Base-by-base conservation (phyloP, 2,888 invertebrate genomes). In the Scelioninae gen. 1 region DNA sequence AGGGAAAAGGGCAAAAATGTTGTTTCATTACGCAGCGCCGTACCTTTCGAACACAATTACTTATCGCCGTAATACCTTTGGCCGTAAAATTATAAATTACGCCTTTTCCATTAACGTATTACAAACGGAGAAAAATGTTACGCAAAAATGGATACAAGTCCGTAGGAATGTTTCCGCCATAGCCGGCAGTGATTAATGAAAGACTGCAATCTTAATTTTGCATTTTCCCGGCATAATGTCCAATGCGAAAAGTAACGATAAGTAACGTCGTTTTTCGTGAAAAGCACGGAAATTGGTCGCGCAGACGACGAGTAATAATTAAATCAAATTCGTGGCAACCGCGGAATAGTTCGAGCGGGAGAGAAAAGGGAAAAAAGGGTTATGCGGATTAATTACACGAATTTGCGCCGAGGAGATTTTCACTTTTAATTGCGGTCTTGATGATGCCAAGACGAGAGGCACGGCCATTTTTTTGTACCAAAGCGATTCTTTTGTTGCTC, bases 291-390 rank as follows among this genome's bases (percentile, higher is more conserved):
- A 43, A 66, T 76, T 68, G 76, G 68, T 53, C 31, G 15, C 77
- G 62, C 62, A 38, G 60, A 53, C 60, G 62, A 53, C 51, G 75
- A 49, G 65, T 53, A 49, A 31, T 66, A 82, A 82, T 82, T 72
- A 60, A 71, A 77, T 76, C 58, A 66, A 66, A 82, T 66, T 71
- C 76, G 72, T 38, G 16, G 58, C n/a, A n/a, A n/a, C n/a, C n/a
- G n/a, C n/a, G n/a, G n/a, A n/a, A n/a, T n/a, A n/a, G n/a, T n/a
- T n/a, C n/a, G n/a, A n/a, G n/a, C n/a, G n/a, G n/a, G 23, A 2
- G 56, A 62, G 45, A 15, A 15, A 45, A 23, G 40, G 31, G 45
- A 23, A 43, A 9, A 56, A 76, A 47, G n/a, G n/a, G n/a, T n/a
- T n/a, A n/a, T n/a, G n/a, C n/a, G n/a, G n/a, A n/a, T n/a, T n/a